Evolutionary conservation across 2,888 invertebrate species (phyloP).

Genomic region (Clitarchus hookeri): DNA sequence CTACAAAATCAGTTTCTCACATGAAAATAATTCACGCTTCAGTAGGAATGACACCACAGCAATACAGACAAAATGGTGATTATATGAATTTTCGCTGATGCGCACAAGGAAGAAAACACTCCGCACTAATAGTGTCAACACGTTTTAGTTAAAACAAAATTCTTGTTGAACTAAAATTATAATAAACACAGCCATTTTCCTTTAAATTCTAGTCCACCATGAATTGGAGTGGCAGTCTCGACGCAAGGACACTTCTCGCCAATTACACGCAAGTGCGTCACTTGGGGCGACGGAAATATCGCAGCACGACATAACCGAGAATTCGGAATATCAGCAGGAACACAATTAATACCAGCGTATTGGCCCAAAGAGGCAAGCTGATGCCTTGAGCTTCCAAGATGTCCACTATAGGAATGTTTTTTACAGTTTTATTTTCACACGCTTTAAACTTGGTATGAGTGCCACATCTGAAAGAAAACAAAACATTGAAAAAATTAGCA

Average conservation of each 20-base stretch:
- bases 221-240: conserved; percentile 25
- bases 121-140: conserved; percentile 27
- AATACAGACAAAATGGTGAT: conserved; percentile 15
- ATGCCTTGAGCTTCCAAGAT: conserved; percentile 70
- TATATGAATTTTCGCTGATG: conserved; percentile 27
- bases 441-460: conserved; percentile 68
- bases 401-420: conserved; percentile 66
- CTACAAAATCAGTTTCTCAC: conserved; percentile 33
- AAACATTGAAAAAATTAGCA: neutral
- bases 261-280: conserved; percentile 51
- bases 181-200: conserved; percentile 41
- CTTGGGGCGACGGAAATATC: conserved; percentile 71
- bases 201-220: conserved; percentile 35
- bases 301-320: conserved; percentile 72
- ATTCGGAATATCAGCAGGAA: conserved; percentile 73
- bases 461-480: conserved; percentile 62
- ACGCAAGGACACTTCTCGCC: conserved; percentile 6
- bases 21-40: conserved; percentile 32
- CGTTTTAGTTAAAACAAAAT: conserved; percentile 10
- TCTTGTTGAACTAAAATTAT: conserved; percentile 31
- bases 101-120: conserved; percentile 28
- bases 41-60: conserved; percentile 39
- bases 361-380: conserved; percentile 70
- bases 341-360: conserved; percentile 69
- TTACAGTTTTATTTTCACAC: conserved; percentile 58